Evolutionary conservation across 2,797 vertebrate genomes (phyloP), one percentile per base, ranked within the genome.

Genomic region (Gobio occitaniae): DNA sequence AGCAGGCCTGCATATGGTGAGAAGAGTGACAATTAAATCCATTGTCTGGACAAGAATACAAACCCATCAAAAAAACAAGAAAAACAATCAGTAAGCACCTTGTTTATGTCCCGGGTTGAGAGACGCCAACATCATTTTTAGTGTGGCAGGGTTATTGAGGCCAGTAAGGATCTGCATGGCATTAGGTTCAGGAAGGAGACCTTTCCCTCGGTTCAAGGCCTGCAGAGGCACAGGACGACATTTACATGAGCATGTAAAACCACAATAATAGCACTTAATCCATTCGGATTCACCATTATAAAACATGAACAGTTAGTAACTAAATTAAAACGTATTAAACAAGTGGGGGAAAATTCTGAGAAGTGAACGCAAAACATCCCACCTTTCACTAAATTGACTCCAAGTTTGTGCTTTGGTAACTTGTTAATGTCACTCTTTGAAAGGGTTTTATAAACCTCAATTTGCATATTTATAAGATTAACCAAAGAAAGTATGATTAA

Each of bases 151-250:
- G 71, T 97, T 97, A 38, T 95, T 97, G 80, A 99, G 94, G 86
- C 95, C 95, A 75, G 92, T 94, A 19, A 98, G 96, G 11, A 98
- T 96, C 91, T 99, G 98, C 84, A 98, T 94, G 68, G 96, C 90
- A 15, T 91, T 97, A 1, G 98, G 98, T 85, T 98, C 97, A 0
- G 98, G 97, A 2, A 99, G 96, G 56, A 99, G 97, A 25, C 98
- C 98, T 87, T 98, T 98, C 13, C 98, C 98, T 6, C 97, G 91
- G 88, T 98, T 98, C 87, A 97, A 92, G 13, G 97, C 96, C 97
- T 98, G 84, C 0, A 78, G 82, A 44, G 3, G 54, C 11, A 61
- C 10, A 59, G 13, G 65, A 69, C 6, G 29, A 69, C 41, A 61
- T 50, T 16, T 25, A n/a, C n/a, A n/a, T n/a, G 32, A 61, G n/a